phyloP scores from a whole-genome alignment of 2,113 vertebrate species.

The Raja brachyura region DNA sequence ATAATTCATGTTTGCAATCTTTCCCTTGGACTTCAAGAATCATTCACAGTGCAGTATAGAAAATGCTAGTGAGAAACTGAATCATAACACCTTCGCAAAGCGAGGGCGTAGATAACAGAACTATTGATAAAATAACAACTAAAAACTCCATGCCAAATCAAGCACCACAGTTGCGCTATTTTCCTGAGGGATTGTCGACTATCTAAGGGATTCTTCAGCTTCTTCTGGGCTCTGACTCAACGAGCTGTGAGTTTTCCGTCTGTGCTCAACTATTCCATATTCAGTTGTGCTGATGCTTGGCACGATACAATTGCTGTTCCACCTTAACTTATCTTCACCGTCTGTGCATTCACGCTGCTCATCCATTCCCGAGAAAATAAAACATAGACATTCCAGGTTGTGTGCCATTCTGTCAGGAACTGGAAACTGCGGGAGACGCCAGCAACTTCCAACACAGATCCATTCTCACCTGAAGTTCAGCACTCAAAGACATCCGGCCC shows the following conservation, averaged over 20 bases:
- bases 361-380: constrained; percentile 15
- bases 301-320: background rate
- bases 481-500: constrained; percentile 19
- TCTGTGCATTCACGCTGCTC: constrained; percentile 22
- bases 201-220: background rate
- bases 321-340: background rate
- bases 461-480: background rate
- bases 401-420: constrained; percentile 16
- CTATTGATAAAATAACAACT: background rate
- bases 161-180: background rate
- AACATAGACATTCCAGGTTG: constrained; percentile 12
- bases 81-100: background rate
- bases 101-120: background rate
- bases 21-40: background rate
- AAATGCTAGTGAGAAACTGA: background rate
- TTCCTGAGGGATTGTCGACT: background rate
- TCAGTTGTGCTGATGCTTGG: background rate
- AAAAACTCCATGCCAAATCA: background rate
- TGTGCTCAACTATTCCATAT: background rate
- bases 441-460: background rate
- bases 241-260: background rate
- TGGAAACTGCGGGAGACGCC: background rate
- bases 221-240: background rate
- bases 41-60: background rate
- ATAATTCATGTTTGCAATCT: background rate